phyloP scores from a whole-genome alignment of 64 coral and sea anemone genomes.

The Dendrophyllia cribrosa region DNA sequence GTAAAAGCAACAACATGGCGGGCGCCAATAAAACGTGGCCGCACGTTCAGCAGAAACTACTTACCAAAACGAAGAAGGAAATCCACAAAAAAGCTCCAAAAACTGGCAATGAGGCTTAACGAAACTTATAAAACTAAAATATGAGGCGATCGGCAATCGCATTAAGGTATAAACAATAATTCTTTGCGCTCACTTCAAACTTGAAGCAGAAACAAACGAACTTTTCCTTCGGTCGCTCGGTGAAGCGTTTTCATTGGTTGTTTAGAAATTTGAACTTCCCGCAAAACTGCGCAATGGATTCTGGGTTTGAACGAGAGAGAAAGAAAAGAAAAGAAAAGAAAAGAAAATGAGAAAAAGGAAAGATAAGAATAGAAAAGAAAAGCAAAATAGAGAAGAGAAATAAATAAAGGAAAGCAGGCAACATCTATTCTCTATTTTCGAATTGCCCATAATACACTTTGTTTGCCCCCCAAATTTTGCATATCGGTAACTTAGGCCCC shows the following conservation, averaged over 20 bases:
- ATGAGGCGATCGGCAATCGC: not conserved
- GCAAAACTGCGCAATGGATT: constrained; percentile 1
- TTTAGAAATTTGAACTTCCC: constrained; percentile 53
- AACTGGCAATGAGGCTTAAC: not conserved
- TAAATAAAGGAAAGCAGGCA: not conserved
- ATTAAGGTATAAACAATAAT: not conserved
- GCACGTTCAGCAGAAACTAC: not conserved
- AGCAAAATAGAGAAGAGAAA: not conserved
- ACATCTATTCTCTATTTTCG: no score
- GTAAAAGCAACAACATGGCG: not conserved
- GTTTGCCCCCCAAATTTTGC: no score
- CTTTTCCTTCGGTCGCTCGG: not conserved
- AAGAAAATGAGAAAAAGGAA: not conserved
- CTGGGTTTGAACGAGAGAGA: not conserved
- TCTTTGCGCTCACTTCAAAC: not conserved
- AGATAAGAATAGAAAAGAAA: not conserved
- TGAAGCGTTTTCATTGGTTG: constrained; percentile 31
- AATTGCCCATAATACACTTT: no score
- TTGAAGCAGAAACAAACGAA: not conserved
- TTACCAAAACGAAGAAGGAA: not conserved
- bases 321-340: not conserved
- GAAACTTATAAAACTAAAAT: constrained; percentile 7
- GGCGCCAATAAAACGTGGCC: not conserved
- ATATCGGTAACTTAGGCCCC: no score
- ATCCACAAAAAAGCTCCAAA: not conserved